Evolutionary conservation across 2,797 vertebrate genomes (phyloP), one percentile per base, ranked within the genome.

Genomic region (Myotis pilosus): DNA sequence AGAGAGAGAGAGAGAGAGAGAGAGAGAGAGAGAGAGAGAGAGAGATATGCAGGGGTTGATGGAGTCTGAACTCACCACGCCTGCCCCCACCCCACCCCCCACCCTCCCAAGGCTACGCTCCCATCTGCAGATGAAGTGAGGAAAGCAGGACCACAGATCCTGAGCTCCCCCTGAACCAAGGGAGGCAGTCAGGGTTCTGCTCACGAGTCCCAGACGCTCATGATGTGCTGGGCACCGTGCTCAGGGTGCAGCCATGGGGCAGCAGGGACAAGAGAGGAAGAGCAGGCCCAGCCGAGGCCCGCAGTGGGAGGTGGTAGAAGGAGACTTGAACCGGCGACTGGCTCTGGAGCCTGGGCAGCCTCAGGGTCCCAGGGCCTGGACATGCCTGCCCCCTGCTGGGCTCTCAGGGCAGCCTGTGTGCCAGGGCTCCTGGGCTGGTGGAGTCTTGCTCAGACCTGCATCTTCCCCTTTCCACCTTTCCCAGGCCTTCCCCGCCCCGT

Each of bases 161-260:
- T 1, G 20, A 8, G 49, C 49, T 44, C 44, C n/a, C 60, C n/a
- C 57, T 2, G 8, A 36, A 72, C 64, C 57, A 30, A 25, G 92
- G 5, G 0, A 16, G n/a, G 78, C 78, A 33, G 6, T n/a, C 22
- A 19, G 36, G 19, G 71, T 1, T 41, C 22, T 3, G 5, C 25
- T 47, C 15, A 0, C 0, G 0, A 0, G 38, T 51, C 49, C 20
- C 0, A 0, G 78, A 41, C 0, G 0, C 28, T 55, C 15, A 3
- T 12, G 8, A 4, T 4, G 41, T 38, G 64, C 41, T 1, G 0
- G 75, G 53, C 51, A 25, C 75, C 3, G n/a, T 28, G 60, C 62
- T 49, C 60, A 57, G 69, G 41, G 11, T 33, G n/a, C 69, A 75
- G 74, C 28, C 72, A 17, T 10, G 9, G 5, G 10, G 79, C 41